Evolutionary conservation across 1,140 invertebrate species (phyloP).

Genomic region (Drosophila pruinosa): DNA sequence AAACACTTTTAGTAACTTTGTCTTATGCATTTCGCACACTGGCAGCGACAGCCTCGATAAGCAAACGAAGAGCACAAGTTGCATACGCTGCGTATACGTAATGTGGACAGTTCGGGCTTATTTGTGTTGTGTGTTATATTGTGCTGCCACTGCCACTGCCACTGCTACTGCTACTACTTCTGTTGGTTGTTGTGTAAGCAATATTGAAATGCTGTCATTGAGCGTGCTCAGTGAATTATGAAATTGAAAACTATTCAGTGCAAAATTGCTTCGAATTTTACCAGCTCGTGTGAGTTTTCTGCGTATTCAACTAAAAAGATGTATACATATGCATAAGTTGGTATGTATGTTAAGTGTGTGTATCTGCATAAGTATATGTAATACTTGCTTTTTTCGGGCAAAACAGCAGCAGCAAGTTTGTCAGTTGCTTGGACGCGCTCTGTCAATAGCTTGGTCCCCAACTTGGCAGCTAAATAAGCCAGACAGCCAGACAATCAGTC

Average conservation of each 20-base stretch:
- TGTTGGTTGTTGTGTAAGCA: constrained; percentile 49
- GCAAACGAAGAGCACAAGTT: constrained; percentile 9
- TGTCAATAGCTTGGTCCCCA: constrained; percentile 37
- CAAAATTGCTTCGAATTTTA: constrained; percentile 73
- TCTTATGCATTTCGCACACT: constrained; percentile 61
- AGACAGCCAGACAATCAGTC: constrained; percentile 9
- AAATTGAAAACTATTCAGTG: constrained; percentile 82
- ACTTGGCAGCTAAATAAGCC: constrained; percentile 38
- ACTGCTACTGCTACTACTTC: neutral
- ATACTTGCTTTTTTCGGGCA: neutral
- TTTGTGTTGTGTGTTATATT: constrained; percentile 41
- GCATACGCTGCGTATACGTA: constrained; percentile 69
- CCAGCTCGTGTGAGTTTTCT: constrained; percentile 46
- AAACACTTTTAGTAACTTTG: constrained; percentile 80
- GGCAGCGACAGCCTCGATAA: constrained; percentile 20
- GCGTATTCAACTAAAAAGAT: neutral
- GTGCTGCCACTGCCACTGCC: constrained; percentile 1
- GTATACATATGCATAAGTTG: neutral
- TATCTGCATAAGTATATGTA: constrained; percentile 1
- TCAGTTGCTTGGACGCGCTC: constrained; percentile 45
- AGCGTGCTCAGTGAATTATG: constrained; percentile 81
- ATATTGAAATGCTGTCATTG: constrained; percentile 80
- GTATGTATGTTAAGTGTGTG: neutral
- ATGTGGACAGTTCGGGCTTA: constrained; percentile 48
- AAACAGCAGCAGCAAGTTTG: constrained; percentile 34